Conservation (phyloP, 1,140 invertebrate species). For the Drepana arcuata region DNA sequence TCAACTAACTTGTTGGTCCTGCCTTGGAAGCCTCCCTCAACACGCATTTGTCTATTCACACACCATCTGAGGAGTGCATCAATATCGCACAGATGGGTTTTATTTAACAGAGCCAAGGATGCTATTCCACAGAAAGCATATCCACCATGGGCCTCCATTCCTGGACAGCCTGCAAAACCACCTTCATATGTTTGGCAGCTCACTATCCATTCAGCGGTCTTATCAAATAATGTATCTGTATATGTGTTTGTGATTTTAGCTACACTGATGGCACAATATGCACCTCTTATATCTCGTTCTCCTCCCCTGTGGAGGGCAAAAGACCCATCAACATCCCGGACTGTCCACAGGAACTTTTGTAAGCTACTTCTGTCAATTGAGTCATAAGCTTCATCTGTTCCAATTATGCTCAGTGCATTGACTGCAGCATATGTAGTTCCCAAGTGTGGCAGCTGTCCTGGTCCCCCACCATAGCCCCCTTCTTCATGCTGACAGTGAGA, state of each 20-base stretch:
- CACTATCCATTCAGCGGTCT: slow-evolving; percentile 92
- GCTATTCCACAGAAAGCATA: slow-evolving; percentile 98
- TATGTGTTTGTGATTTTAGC: slow-evolving; percentile 88
- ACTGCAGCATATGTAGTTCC: slow-evolving; percentile 98
- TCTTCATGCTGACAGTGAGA: slow-evolving; percentile 82
- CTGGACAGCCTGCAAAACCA: slow-evolving; percentile 95
- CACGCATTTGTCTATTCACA: slow-evolving; percentile 89
- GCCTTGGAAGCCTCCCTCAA: slow-evolving; percentile 95
- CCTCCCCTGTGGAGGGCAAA: slow-evolving; percentile 94
- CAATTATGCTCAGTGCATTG: slow-evolving; percentile 91
- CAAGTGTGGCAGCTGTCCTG: slow-evolving; percentile 91
- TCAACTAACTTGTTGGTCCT: slow-evolving; percentile 99
- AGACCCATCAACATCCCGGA: slow-evolving; percentile 88
- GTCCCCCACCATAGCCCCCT: slow-evolving; percentile 96
- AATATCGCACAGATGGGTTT: slow-evolving; percentile 85
- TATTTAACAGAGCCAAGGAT: slow-evolving; percentile 85
- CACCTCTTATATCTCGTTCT: slow-evolving; percentile 95
- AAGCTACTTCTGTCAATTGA: slow-evolving; percentile 88
- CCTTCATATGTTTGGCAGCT: slow-evolving; percentile 98
- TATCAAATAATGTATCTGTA: slow-evolving; percentile 84
- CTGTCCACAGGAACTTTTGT: slow-evolving; percentile 82
- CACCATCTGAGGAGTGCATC: slow-evolving; percentile 88
- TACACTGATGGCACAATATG: slow-evolving; percentile 94
- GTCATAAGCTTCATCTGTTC: slow-evolving; percentile 88
- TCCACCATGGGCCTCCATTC: slow-evolving; percentile 98